Conservation (phyloP, 2,888 invertebrate genomes). For the Perdita meconis region DNA sequence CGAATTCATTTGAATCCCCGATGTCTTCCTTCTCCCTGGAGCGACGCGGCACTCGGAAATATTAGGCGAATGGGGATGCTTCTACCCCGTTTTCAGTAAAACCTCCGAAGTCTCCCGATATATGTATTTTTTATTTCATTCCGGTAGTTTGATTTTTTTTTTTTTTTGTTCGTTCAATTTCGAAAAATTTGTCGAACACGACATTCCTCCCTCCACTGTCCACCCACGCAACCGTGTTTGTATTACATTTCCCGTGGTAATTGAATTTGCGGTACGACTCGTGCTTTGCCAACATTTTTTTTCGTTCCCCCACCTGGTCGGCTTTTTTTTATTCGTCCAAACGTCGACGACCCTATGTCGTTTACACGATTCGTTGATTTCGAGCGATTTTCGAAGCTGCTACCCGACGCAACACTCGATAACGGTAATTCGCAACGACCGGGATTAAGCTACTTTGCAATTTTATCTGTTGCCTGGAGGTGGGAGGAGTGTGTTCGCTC, state of each 20-base stretch:
- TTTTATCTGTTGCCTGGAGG: conserved; percentile 37
- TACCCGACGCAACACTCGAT: conserved; percentile 2
- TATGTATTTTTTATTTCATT: too few relatives aligned
- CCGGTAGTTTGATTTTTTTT: background rate
- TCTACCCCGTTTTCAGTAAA: background rate
- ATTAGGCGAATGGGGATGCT: background rate
- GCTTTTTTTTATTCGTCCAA: background rate
- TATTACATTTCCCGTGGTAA: conserved; percentile 1
- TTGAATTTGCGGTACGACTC: conserved; percentile 1
- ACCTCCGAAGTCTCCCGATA: background rate
- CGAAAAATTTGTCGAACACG: conserved; percentile 15
- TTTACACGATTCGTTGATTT: background rate
- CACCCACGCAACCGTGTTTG: background rate
- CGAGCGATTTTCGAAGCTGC: conserved; percentile 5
- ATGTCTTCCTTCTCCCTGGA: background rate
- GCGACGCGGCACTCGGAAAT: background rate
- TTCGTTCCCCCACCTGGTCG: background rate
- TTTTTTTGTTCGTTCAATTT: background rate
- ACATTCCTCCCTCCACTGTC: background rate
- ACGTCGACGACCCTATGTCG: background rate
- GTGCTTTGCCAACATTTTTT: background rate
- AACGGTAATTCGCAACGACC: conserved; percentile 42
- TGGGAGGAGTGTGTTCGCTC: conserved; percentile 9
- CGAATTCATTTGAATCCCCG: background rate
- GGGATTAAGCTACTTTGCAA: conserved; percentile 47